Base-by-base conservation (phyloP, 2,797 vertebrate genomes). In the Natrix natrix region DNA sequence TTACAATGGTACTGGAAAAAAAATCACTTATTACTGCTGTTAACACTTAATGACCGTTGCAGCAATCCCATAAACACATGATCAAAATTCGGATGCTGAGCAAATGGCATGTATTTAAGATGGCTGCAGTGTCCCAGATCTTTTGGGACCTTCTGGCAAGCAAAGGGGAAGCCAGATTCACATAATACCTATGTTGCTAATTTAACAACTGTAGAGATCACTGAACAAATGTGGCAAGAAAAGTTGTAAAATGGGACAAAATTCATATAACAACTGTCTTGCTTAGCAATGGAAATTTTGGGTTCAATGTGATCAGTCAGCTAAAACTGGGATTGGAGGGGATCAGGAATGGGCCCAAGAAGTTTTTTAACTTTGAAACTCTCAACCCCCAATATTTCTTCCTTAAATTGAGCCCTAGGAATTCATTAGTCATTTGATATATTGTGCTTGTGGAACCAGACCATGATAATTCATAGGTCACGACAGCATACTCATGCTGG, bases 401-500 rank as follows among this genome's bases (percentile, higher is more conserved):
- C 20, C 37, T 83, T 83, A 74, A 57, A 88, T 57, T 59, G 54
- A 74, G 22, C 26, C 74, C 43, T 60, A 2, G 6, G 78, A 94
- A 92, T 56, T 61, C 54, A 87, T n/a, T 55, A 26, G 59, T 90
- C 92, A 61, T 56, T 0, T 0, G 28, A 48, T 93, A 48, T 28
- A 13, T 91, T 61, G 63, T 89, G 95, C 10, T 91, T 54, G 20
- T 0, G 2, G 89, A 74, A 87, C 91, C 87, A 92, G 87, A 94
- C 88, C 56, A 86, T 8, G n/a, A 8, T 61, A 86, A 92, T 96
- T 94, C 91, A 83, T 48, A 91, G 87, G 93, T 92, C 88, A 78
- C 52, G 1, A 56, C 63, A 55, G 88, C 91, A 90, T 52, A 55
- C 83, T 94, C 93, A 90, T 93, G 90, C 96, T 96, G 88, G 89